phyloP scores from a whole-genome alignment of 2,888 invertebrate species.

The Rhabditophanes sp. region DNA sequence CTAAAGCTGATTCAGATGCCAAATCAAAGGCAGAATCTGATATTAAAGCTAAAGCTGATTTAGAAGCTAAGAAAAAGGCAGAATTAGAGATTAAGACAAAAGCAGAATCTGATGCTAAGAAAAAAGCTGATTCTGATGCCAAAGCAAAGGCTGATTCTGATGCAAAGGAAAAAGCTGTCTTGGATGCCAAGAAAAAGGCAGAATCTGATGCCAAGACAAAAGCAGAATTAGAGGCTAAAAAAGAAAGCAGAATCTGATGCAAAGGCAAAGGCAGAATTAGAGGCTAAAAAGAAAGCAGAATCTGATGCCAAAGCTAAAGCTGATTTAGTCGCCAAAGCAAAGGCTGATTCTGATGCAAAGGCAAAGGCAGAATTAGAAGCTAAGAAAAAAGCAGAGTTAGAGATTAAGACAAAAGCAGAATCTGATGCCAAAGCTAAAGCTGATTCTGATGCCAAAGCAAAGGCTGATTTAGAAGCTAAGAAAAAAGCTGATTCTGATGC shows the following conservation, averaged over 20 bases:
- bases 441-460: constrained; percentile 3
- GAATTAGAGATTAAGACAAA: constrained; percentile 1
- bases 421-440: constrained; percentile 1
- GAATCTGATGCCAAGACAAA: constrained; percentile 4
- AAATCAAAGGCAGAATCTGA: not conserved
- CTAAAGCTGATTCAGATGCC: constrained; percentile 2
- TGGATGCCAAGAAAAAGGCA: constrained; percentile 1
- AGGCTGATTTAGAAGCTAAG: constrained; percentile 11
- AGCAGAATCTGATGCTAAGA: constrained; percentile 1
- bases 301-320: not conserved
- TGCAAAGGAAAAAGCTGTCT: not conserved
- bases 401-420: constrained; percentile 1
- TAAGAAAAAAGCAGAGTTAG: constrained; percentile 1
- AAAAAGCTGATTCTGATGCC: not conserved
- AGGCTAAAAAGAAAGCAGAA: constrained; percentile 1
- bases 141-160: constrained; percentile 1
- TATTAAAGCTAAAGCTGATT: constrained; percentile 1
- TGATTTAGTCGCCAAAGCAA: constrained; percentile 1
- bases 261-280: not conserved
- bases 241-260: not conserved
- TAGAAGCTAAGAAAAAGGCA: constrained; percentile 1
- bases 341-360: constrained; percentile 2
- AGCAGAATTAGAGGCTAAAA: constrained; percentile 1
- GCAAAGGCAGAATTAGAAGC: constrained; percentile 3
- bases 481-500: too few relatives aligned